phyloP scores from a whole-genome alignment of 2,888 invertebrate species.

The Heliconius erato region DNA sequence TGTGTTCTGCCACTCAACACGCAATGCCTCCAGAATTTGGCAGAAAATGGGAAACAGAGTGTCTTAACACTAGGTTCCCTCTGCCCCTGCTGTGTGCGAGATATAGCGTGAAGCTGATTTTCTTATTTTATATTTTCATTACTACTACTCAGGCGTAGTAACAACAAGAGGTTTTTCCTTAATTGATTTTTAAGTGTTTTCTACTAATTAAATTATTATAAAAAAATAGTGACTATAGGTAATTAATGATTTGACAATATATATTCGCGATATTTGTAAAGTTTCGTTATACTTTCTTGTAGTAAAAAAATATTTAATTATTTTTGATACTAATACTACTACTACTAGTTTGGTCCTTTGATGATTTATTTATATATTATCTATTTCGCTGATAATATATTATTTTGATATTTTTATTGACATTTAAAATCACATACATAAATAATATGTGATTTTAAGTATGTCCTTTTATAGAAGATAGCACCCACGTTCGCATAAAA shows the following conservation, averaged over 20 bases:
- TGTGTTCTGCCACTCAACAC: no score
- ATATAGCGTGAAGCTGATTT: no score
- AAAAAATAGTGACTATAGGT: no score
- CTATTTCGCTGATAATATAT: no score
- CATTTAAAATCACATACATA: neutral
- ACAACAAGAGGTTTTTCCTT: neutral
- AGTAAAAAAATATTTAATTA: neutral
- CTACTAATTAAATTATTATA: neutral
- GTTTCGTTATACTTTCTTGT: neutral
- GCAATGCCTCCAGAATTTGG: no score
- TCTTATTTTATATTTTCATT: no score
- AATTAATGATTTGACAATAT: no score
- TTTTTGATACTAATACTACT: neutral
- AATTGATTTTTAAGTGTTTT: neutral
- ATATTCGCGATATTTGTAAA: no score
- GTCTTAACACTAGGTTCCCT: no score
- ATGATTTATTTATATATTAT: neutral
- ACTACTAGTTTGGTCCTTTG: neutral
- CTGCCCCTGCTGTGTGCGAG: no score
- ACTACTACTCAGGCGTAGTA: neutral
- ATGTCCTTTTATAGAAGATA: constrained; percentile 11
- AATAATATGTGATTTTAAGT: constrained; percentile 11
- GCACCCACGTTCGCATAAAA: neutral
- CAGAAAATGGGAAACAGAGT: no score
- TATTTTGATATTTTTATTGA: neutral